A percentile compares a stretch with the other conserved stretches of the same genome.
Evolutionary conservation across 2,797 vertebrate species (phyloP).

Genomic region (Coracias cyanogaster): DNA sequence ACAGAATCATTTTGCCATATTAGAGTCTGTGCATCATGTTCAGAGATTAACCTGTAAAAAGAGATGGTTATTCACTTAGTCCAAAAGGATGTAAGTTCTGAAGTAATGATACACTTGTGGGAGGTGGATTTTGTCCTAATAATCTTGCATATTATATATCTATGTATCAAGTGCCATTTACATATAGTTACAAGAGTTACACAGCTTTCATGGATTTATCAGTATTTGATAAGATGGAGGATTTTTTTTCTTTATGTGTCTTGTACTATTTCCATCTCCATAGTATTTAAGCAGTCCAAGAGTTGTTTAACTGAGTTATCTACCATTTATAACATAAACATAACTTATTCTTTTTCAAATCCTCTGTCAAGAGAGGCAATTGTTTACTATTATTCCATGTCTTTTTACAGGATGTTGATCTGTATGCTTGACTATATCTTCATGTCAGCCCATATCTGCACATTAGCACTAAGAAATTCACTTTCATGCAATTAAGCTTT

Average conservation of each 20-base stretch:
- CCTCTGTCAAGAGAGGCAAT: background rate
- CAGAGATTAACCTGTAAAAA: conserved; percentile 4
- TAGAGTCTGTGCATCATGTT: background rate
- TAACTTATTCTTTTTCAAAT: background rate
- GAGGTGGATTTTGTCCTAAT: background rate
- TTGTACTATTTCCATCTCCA: background rate
- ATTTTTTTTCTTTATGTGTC: background rate
- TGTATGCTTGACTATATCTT: background rate
- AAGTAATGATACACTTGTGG: background rate
- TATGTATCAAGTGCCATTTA: background rate
- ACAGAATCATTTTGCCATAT: conserved; percentile 22
- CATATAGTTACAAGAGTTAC: background rate
- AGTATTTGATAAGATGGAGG: background rate
- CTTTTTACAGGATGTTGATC: background rate
- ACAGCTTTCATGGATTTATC: background rate
- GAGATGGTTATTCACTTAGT: conserved; percentile 20
- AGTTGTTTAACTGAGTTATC: background rate
- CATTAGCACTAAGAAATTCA: background rate
- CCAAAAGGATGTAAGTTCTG: background rate
- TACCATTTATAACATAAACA: background rate
- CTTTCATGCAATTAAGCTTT: background rate
- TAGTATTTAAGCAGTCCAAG: background rate
- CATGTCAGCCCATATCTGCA: background rate
- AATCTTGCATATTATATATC: background rate
- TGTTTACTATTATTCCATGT: background rate